Conservation (phyloP, 2,888 invertebrate genomes). For the Cosmorhoe ocellata region DNA sequence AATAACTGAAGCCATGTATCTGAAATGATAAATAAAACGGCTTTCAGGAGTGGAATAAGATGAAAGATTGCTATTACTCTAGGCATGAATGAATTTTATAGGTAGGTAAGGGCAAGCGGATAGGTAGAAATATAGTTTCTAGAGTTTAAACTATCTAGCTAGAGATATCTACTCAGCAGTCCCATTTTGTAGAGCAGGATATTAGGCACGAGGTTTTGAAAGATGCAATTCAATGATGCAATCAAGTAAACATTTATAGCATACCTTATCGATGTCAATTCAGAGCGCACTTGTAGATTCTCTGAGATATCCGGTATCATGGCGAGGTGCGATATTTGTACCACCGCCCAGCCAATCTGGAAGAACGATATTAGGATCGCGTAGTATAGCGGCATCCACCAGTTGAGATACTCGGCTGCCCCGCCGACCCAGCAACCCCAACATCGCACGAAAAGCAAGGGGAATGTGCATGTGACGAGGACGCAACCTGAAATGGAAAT, state of each 20-base stretch:
- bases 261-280: slow-evolving; percentile 89
- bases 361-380: slow-evolving; percentile 86
- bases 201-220: background rate
- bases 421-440: slow-evolving; percentile 77
- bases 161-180: too few species aligned
- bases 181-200: background rate
- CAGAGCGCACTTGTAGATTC: slow-evolving; percentile 86
- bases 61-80: too few species aligned
- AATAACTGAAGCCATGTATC: slow-evolving; percentile 94
- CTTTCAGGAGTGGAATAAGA: background rate
- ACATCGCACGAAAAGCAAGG: slow-evolving; percentile 89
- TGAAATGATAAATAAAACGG: slow-evolving; percentile 54
- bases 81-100: too few species aligned
- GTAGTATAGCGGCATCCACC: slow-evolving; percentile 83
- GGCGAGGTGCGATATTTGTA: slow-evolving; percentile 96
- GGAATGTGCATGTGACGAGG: slow-evolving; percentile 88
- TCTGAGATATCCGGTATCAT: slow-evolving; percentile 92
- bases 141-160: too few species aligned
- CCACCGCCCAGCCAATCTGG: slow-evolving; percentile 97
- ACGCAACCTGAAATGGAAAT: slow-evolving; percentile 82
- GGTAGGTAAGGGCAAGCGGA: too few species aligned
- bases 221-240: too few species aligned
- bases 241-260: too few species aligned
- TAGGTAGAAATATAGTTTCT: too few species aligned
- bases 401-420: slow-evolving; percentile 58